Evolutionary conservation across 2,888 invertebrate species (phyloP), one percentile per base, ranked within the genome.

Genomic region (Diarsia mendica): DNA sequence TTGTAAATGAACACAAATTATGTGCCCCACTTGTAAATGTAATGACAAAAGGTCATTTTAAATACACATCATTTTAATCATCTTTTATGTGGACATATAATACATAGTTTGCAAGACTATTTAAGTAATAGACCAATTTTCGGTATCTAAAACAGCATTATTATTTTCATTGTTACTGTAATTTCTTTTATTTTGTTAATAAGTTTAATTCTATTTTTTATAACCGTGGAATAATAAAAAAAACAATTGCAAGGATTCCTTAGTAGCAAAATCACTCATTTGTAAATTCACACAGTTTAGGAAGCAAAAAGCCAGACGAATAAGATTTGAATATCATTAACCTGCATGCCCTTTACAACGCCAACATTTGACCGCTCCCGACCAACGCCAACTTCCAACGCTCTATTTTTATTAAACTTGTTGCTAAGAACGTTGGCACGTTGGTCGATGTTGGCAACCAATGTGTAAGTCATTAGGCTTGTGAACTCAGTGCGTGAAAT

Each of bases 1-100:
- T 88, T 89, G 90, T 90, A 90, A 90, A 90, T 78, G 64, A 71
- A 80, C 87, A 80, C 80, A 85, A 84, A 86, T 87, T 87, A 75
- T 85, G 82, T 79, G 72, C 78, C 82, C 87, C 87, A 86, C 86
- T 84, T 86, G 67, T 79, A 80, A 74, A 39, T 44, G 20, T 63
- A 70, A 83, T 64, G 69, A 74, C 70, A 67, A 82, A 83, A 83
- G 83, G 83, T 83, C 72, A 77, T 66, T 75, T 69, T 61, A 79
- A 80, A 82, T 69, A 79, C 71, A 75, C 67, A 74, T 63, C 28
- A 79, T 73, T 86, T 81, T 79, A 73, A 82, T 81, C 71, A 63
- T 80, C 46, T 39, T 80, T 71, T 74, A 73, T 82, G 60, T 58
- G 39, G 68, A 51, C 64, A n/a, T n/a, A n/a, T n/a, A n/a, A n/a